A percentile compares a stretch with the other conserved stretches of the same genome.
These are phyloP conservation scores for Catamblyrhynchus diadema DNA, from an alignment of 2,797 vertebrate genomes.

Conservation along the genomic window DNA sequence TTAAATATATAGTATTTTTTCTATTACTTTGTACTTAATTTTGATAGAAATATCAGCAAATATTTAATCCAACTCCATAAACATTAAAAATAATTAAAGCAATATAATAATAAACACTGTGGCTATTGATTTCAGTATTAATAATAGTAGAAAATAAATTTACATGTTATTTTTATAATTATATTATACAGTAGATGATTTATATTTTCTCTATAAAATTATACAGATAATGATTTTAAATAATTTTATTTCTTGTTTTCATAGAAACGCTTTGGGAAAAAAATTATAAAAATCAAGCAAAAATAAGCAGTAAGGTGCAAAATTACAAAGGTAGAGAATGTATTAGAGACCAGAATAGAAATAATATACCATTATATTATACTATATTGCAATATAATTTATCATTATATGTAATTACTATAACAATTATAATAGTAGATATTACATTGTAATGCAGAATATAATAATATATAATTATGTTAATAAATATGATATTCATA, in stretches of 20 bases:
- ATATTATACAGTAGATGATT: not conserved
- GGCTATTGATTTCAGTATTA: not conserved
- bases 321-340: not conserved
- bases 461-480: not conserved
- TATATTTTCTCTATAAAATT: not conserved
- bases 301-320: not conserved
- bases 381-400: not conserved
- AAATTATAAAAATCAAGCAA: not conserved
- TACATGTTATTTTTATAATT: not conserved
- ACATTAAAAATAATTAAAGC: not conserved
- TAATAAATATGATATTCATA: not conserved
- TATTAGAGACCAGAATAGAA: not conserved
- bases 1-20: not conserved
- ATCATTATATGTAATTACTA: not conserved
- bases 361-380: not conserved
- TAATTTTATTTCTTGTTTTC: not conserved
- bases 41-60: not conserved
- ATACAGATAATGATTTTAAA: not conserved
- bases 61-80: not conserved
- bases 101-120: not conserved
- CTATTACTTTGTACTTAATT: not conserved
- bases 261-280: not conserved
- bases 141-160: not conserved
- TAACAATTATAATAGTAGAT: not conserved
- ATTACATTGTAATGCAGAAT: not conserved